phyloP scores from a whole-genome alignment of 2,888 invertebrate species.

The Ernsta delagoae region DNA sequence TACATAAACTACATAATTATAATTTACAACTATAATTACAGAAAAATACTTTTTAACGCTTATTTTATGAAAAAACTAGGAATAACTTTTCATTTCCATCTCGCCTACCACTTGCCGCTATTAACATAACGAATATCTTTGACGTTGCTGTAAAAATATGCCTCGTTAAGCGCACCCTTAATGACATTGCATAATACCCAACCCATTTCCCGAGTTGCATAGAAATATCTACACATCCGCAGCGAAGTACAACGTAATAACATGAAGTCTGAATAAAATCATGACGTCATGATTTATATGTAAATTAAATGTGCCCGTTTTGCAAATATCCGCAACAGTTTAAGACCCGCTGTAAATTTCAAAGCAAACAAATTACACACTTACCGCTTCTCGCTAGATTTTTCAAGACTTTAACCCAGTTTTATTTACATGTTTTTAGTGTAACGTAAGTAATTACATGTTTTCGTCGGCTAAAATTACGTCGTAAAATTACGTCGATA shows the following conservation, averaged over 20 bases:
- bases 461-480: no score
- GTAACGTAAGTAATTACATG: no score
- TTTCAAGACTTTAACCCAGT: constrained; percentile 10
- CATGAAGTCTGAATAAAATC: constrained; percentile 22
- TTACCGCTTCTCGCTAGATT: not conserved
- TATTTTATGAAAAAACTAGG: no score
- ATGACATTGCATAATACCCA: not conserved
- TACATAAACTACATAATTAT: no score
- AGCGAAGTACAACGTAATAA: constrained; percentile 1
- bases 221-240: not conserved
- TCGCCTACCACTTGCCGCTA: no score
- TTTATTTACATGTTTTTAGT: constrained; percentile 11
- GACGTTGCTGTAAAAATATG: not conserved
- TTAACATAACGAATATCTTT: not conserved
- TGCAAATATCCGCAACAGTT: constrained; percentile 30
- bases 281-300: constrained; percentile 27
- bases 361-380: constrained; percentile 28
- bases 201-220: not conserved
- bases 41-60: no score
- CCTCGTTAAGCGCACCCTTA: not conserved
- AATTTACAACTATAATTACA: no score
- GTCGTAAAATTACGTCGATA: no score
- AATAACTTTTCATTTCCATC: no score
- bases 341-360: constrained; percentile 29
- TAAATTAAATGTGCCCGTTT: constrained; percentile 27